phyloP scores from a whole-genome alignment of 2,797 vertebrate species.

The Champsocephalus gunnari region DNA sequence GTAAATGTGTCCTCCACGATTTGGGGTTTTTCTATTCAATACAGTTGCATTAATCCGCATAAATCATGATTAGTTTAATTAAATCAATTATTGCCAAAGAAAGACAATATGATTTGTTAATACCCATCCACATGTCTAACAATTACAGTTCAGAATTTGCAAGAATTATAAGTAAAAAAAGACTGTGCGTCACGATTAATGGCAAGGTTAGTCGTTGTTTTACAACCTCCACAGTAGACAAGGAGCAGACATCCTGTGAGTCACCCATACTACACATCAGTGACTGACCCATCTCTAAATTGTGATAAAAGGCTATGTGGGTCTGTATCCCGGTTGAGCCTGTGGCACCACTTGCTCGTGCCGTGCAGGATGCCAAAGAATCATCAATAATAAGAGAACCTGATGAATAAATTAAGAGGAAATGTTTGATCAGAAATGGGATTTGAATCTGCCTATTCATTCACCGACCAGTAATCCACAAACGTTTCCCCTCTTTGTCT shows the following conservation, averaged over 20 bases:
- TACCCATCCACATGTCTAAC: not conserved
- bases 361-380: not conserved
- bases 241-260: too few species aligned
- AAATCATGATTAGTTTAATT: slow-evolving; percentile 31
- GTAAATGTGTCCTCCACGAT: slow-evolving; percentile 7
- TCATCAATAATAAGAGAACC: not conserved
- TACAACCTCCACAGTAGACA: too few species aligned
- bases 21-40: slow-evolving; percentile 9
- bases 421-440: not conserved
- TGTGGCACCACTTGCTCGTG: not conserved
- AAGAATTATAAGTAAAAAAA: too few species aligned
- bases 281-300: not conserved
- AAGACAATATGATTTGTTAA: slow-evolving; percentile 2
- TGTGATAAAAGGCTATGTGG: slow-evolving; percentile 11
- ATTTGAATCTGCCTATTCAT: slow-evolving; percentile 16
- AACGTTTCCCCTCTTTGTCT: not conserved
- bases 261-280: not conserved
- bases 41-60: slow-evolving; percentile 23
- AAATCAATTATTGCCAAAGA: slow-evolving; percentile 26
- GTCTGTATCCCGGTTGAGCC: not conserved
- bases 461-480: not conserved
- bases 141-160: too few species aligned
- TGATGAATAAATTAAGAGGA: slow-evolving; percentile 3
- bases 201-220: too few species aligned
- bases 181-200: too few species aligned